These are phyloP conservation scores for Hypotaenidia okinawae DNA, from an alignment of 2,797 vertebrate species.

Conservation along the genomic window DNA sequence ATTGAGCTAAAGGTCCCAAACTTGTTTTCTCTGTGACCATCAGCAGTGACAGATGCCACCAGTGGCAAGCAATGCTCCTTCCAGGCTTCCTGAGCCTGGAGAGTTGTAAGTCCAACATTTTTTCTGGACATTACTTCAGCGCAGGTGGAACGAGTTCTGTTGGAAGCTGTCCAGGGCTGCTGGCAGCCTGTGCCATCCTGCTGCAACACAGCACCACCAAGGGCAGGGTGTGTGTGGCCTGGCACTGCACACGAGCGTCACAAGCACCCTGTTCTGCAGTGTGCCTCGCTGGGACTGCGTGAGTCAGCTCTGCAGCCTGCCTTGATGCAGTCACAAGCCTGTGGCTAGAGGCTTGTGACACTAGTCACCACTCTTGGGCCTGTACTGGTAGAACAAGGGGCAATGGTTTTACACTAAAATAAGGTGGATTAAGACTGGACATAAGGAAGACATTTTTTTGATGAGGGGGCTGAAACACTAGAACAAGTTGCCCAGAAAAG, in stretches of 20 bases:
- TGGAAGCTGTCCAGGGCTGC: background rate
- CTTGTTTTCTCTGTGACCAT: background rate
- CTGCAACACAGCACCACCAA: accelerated
- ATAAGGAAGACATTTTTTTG: background rate
- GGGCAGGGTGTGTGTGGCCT: background rate
- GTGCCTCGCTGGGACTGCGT: accelerated
- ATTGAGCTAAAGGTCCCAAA: background rate
- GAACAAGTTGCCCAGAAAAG: background rate
- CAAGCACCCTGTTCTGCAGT: background rate
- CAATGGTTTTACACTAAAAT: background rate
- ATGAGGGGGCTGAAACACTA: background rate
- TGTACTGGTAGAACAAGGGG: background rate
- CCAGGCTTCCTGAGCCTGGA: background rate
- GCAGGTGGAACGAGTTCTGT: background rate
- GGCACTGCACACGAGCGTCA: background rate
- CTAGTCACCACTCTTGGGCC: too few relatives aligned
- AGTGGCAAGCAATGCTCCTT: background rate
- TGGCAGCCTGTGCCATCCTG: background rate
- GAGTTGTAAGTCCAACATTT: background rate
- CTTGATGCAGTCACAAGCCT: background rate
- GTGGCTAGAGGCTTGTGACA: background rate
- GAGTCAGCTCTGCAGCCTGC: background rate
- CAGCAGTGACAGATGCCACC: background rate
- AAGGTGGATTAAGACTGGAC: background rate
- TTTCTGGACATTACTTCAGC: background rate